Percentiles rank a stretch among this genome's conserved stretches.
phyloP scores from a whole-genome alignment of 2,797 vertebrate genomes.

The Alfaro cultratus region DNA sequence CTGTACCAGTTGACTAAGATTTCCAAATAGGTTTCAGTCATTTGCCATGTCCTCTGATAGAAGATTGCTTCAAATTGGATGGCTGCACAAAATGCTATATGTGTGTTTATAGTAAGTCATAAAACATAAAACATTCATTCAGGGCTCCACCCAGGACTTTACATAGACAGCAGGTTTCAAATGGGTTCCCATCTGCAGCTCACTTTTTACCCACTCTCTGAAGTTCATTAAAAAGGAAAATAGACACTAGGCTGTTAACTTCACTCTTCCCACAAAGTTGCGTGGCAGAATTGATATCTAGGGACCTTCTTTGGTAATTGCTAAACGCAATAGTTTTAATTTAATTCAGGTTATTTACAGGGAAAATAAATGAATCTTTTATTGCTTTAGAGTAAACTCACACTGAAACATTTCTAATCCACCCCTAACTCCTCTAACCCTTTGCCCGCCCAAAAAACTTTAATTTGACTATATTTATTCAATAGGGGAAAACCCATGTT shows the following conservation, averaged over 20 bases:
- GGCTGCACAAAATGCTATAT: constrained; percentile 53
- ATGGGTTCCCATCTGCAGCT: constrained; percentile 82
- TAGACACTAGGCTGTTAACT: constrained; percentile 19
- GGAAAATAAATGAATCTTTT: background rate
- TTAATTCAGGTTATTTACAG: constrained; percentile 4
- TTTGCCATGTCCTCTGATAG: constrained; percentile 26
- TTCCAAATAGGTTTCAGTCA: constrained; percentile 11
- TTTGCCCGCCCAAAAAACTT: too few species aligned
- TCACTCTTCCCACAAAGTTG: constrained; percentile 31
- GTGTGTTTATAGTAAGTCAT: constrained; percentile 72
- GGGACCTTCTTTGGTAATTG: constrained; percentile 15
- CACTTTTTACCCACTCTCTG: constrained; percentile 60
- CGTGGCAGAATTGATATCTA: constrained; percentile 7
- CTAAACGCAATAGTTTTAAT: constrained; percentile 5
- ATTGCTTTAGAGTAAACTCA: background rate
- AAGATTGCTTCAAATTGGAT: constrained; percentile 43
- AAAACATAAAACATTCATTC: constrained; percentile 70
- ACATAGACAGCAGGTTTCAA: constrained; percentile 81
- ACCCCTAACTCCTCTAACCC: too few species aligned
- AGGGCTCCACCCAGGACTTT: constrained; percentile 80
- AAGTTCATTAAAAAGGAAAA: constrained; percentile 73
- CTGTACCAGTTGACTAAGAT: background rate
- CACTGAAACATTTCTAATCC: background rate
- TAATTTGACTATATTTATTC: background rate
- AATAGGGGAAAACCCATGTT: background rate